phyloP scores from a whole-genome alignment of 2,113 vertebrate species.

The Rhabdomys dilectus region DNA sequence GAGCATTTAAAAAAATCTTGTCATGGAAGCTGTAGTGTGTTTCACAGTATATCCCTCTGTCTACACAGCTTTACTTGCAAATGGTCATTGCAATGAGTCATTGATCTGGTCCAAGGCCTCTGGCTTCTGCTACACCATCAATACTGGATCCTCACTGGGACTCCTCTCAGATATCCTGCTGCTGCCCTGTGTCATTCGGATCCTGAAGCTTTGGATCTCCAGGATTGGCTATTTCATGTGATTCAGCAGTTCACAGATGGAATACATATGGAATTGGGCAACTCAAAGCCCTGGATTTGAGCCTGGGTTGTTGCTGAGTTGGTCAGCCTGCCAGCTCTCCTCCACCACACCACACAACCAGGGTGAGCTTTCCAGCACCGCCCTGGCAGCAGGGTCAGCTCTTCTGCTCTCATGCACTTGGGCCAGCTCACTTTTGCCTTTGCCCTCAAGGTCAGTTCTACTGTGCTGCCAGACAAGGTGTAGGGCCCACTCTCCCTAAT shows the following conservation, averaged over 20 bases:
- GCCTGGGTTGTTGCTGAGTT: not conserved
- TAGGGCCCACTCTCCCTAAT: not conserved
- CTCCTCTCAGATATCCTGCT: not conserved
- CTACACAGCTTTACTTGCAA: not conserved
- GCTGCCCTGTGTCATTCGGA: not conserved
- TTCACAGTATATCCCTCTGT: not conserved
- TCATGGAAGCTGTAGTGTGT: not conserved
- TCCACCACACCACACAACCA: too few species aligned
- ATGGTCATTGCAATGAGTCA: too few species aligned
- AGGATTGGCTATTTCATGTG: not conserved
- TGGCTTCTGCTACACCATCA: not conserved
- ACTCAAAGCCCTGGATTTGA: not conserved
- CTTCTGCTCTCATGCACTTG: not conserved
- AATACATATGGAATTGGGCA: not conserved
- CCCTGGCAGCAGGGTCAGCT: not conserved
- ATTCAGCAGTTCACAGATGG: not conserved
- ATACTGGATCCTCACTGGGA: not conserved
- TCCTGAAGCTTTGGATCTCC: not conserved
- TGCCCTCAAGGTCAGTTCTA: not conserved
- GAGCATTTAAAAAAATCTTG: not conserved
- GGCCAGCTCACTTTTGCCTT: not conserved
- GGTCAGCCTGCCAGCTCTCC: not conserved
- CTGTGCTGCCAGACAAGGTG: not conserved
- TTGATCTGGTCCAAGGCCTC: not conserved
- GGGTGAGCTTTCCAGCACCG: not conserved